Conservation (phyloP, 1,140 invertebrate species). For the Temnothorax longispinosus region DNA sequence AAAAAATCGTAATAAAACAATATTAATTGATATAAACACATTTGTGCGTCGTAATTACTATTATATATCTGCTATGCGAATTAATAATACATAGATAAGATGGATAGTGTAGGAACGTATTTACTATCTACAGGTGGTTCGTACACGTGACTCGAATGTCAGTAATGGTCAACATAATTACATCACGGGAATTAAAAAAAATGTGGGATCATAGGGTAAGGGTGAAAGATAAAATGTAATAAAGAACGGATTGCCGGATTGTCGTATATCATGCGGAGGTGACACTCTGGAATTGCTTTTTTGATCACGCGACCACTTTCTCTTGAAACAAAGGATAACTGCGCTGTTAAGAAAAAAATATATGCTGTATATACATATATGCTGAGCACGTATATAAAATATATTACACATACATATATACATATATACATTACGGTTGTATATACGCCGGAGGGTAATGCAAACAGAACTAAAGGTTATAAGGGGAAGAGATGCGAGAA, state of each 20-base stretch:
- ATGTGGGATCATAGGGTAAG: not conserved
- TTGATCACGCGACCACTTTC: not conserved
- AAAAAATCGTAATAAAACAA: not conserved
- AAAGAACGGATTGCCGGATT: not conserved
- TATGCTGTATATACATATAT: not conserved
- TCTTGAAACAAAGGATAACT: not conserved
- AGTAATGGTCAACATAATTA: constrained; percentile 16
- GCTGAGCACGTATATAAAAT: too few species aligned
- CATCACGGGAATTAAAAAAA: not conserved
- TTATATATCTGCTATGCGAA: not conserved
- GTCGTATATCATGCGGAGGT: not conserved
- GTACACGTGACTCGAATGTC: constrained; percentile 12
- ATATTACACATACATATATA: not conserved
- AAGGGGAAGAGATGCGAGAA: not conserved
- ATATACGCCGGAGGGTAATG: not conserved
- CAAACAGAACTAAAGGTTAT: not conserved
- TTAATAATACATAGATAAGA: constrained; percentile 26
- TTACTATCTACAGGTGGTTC: constrained; percentile 51
- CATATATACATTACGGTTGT: not conserved
- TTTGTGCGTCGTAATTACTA: not conserved
- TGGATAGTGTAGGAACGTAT: not conserved
- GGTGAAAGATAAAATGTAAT: not conserved
- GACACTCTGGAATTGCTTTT: constrained; percentile 10
- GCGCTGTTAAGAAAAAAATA: not conserved
- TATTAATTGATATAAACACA: not conserved